Percentiles rank a stretch among this genome's conserved stretches.
phyloP scores from a whole-genome alignment of 2,888 invertebrate genomes.

The Laothoe populi region DNA sequence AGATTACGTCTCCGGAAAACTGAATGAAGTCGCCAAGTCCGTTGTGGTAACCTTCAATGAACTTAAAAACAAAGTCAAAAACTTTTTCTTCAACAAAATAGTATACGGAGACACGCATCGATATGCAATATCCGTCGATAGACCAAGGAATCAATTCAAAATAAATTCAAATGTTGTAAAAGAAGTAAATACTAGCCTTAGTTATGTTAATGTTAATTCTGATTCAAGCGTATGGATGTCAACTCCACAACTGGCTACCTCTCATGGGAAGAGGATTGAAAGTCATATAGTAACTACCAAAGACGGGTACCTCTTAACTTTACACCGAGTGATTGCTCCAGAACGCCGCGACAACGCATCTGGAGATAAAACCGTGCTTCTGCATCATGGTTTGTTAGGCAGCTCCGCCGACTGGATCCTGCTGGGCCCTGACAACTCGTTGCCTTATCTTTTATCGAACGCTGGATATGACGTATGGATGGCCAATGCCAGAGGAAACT shows the following conservation, averaged over 20 bases:
- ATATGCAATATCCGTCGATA: conserved; percentile 6
- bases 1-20: conserved; percentile 41
- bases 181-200: conserved; percentile 29
- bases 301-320: conserved; percentile 65
- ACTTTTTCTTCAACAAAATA: conserved; percentile 33
- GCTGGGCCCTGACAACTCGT: conserved; percentile 61
- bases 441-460: conserved; percentile 81
- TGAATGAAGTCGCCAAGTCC: conserved; percentile 42
- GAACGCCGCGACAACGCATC: conserved; percentile 16
- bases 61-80: conserved; percentile 40
- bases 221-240: conserved; percentile 56
- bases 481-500: conserved; percentile 76
- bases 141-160: not conserved
- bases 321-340: conserved; percentile 53
- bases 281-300: conserved; percentile 60
- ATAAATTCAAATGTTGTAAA: not conserved
- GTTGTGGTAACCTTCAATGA: conserved; percentile 40
- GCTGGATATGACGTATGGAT: conserved; percentile 86
- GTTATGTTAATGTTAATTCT: conserved; percentile 41
- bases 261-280: conserved; percentile 61
- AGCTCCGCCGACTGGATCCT: conserved; percentile 74
- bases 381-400: conserved; percentile 70
- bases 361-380: conserved; percentile 51
- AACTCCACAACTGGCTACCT: conserved; percentile 56
- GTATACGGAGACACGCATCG: conserved; percentile 8